Percentiles rank a stretch among this genome's conserved stretches.
Conservation (phyloP, 2,113 vertebrate genomes). For the Trogon melanurus region DNA sequence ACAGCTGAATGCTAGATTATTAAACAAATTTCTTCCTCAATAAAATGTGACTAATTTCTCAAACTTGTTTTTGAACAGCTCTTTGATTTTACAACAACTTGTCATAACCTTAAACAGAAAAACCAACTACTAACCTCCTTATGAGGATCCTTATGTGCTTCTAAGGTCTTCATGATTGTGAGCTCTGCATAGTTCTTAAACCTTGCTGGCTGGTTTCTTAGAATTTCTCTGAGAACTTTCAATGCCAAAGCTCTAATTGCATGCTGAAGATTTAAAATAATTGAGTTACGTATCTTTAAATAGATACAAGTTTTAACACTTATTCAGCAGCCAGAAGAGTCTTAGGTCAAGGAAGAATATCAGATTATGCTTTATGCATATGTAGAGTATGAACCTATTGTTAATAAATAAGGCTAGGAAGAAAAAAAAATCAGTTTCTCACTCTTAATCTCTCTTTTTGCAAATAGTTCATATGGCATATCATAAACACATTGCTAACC, state of each 20-base stretch:
- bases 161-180: slow-evolving; percentile 96
- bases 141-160: slow-evolving; percentile 94
- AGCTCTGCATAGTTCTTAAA: slow-evolving; percentile 98
- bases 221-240: slow-evolving; percentile 92
- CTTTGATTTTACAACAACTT: not conserved
- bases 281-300: not conserved
- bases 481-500: not conserved
- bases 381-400: not conserved
- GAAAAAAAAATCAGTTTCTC: not conserved
- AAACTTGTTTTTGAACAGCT: not conserved
- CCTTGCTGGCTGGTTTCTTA: slow-evolving; percentile 91
- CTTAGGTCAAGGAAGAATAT: not conserved
- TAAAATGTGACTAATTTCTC: not conserved
- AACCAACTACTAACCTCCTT: slow-evolving; percentile 84
- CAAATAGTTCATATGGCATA: not conserved
- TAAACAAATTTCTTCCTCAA: not conserved
- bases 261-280: slow-evolving; percentile 78
- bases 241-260: slow-evolving; percentile 92
- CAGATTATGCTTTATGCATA: not conserved
- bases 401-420: not conserved
- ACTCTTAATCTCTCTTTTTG: not conserved
- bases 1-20: not conserved
- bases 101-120: not conserved
- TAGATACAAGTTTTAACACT: not conserved
- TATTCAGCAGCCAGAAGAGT: not conserved